phyloP scores from a whole-genome alignment of 2,888 invertebrate species.

The Phortica okadai region DNA sequence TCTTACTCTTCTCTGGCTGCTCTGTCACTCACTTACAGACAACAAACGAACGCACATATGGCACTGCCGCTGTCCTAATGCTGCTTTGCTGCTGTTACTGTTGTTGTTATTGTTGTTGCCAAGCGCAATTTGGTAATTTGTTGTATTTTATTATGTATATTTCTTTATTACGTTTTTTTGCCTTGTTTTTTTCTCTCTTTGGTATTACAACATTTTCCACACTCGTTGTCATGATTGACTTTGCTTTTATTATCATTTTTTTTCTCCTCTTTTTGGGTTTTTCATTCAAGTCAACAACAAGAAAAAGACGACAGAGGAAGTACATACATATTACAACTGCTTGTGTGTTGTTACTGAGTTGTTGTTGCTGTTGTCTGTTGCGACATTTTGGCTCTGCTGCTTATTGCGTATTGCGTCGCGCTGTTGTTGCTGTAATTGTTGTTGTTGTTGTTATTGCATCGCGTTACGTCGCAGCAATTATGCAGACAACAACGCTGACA shows the following conservation, averaged over 20 bases:
- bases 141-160: slow-evolving; percentile 37
- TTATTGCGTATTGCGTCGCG: slow-evolving; percentile 48
- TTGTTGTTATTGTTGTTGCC: slow-evolving; percentile 44
- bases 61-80: background rate
- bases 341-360: slow-evolving; percentile 42
- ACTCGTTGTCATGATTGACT: slow-evolving; percentile 26
- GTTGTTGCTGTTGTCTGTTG: slow-evolving; percentile 30
- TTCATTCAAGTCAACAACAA: background rate
- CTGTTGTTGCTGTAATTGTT: slow-evolving; percentile 40
- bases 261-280: background rate
- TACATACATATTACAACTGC: slow-evolving; percentile 52
- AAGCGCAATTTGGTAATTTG: slow-evolving; percentile 58
- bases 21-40: background rate
- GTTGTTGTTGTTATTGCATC: slow-evolving; percentile 54
- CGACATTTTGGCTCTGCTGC: slow-evolving; percentile 17
- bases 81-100: slow-evolving; percentile 24
- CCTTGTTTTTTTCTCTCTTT: slow-evolving; percentile 56
- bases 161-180: slow-evolving; percentile 35
- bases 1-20: background rate
- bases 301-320: slow-evolving; percentile 54
- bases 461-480: slow-evolving; percentile 37
- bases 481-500: background rate
- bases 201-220: slow-evolving; percentile 61
- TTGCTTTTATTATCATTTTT: slow-evolving; percentile 13
- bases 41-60: background rate